A percentile compares a stretch with the other conserved stretches of the same genome.
These are phyloP conservation scores for Phaetusa simplex DNA, from an alignment of 2,113 vertebrate species.

Conservation along the genomic window DNA sequence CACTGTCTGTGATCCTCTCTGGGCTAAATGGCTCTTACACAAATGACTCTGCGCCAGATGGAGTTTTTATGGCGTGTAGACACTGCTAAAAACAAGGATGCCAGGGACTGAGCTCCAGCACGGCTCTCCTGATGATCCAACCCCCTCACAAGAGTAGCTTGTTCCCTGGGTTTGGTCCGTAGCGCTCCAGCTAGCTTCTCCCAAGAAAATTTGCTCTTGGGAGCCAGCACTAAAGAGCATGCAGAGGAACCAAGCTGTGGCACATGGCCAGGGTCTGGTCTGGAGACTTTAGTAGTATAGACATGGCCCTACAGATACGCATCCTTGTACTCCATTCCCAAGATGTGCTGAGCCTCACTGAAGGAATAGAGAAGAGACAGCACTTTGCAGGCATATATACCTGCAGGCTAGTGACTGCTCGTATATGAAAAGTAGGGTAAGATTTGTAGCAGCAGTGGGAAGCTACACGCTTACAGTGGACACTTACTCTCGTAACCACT, in stretches of 20 bases:
- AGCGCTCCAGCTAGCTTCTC: not conserved
- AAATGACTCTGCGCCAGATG: not conserved
- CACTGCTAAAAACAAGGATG: not conserved
- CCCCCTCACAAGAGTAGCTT: not conserved
- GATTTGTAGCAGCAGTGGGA: not conserved
- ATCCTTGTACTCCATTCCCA: not conserved
- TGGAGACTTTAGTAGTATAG: not conserved
- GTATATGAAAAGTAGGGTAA: accelerated
- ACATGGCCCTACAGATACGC: accelerated
- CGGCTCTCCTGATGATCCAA: accelerated
- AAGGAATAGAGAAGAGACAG: not conserved
- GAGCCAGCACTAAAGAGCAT: not conserved
- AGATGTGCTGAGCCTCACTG: accelerated
- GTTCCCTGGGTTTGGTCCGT: not conserved
- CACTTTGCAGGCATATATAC: not conserved
- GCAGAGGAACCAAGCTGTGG: not conserved
- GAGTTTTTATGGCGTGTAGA: not conserved
- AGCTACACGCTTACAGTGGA: not conserved
- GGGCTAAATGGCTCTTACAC: not conserved
- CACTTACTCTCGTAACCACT: not conserved
- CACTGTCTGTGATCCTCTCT: not conserved
- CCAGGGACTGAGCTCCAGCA: not conserved
- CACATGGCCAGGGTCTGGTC: not conserved
- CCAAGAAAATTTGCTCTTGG: not conserved
- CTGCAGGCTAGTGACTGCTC: not conserved